phyloP scores from a whole-genome alignment of 2,888 invertebrate species.

The Cerastoderma edule region DNA sequence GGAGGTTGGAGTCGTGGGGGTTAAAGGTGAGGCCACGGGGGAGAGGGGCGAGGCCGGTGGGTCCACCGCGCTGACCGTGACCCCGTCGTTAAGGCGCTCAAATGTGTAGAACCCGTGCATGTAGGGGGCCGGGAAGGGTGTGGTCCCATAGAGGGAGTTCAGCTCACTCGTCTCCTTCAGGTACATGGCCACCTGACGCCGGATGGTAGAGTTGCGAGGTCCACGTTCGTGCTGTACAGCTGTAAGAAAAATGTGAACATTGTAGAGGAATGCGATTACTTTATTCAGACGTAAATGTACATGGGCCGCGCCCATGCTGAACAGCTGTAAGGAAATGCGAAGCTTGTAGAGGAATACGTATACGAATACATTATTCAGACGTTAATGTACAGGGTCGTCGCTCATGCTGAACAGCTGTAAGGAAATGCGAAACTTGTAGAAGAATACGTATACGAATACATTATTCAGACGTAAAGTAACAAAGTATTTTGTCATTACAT shows the following conservation, averaged over 20 bases:
- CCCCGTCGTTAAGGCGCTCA: constrained; percentile 73
- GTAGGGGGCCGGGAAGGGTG: constrained; percentile 76
- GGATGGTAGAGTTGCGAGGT: constrained; percentile 96
- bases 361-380: too few relatives aligned
- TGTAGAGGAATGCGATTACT: too few relatives aligned
- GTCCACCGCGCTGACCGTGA: constrained; percentile 75
- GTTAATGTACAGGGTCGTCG: too few relatives aligned
- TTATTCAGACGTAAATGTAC: too few relatives aligned
- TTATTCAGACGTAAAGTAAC: too few relatives aligned
- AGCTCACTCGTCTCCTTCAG: constrained; percentile 87
- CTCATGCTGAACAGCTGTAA: too few relatives aligned
- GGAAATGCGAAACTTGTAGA: too few relatives aligned
- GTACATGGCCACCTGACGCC: constrained; percentile 94
- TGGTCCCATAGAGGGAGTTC: constrained; percentile 70
- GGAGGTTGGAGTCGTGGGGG: constrained; percentile 56
- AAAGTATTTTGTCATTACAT: too few relatives aligned
- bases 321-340: too few relatives aligned
- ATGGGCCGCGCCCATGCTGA: too few relatives aligned
- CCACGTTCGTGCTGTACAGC: constrained; percentile 99
- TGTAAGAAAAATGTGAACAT: constrained; percentile 85
- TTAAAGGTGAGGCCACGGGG: constrained; percentile 59
- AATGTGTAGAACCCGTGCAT: constrained; percentile 74
- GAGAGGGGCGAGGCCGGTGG: constrained; percentile 69
- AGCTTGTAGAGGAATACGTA: too few relatives aligned
- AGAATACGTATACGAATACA: too few relatives aligned